Base-by-base conservation (phyloP, 2,888 invertebrate species). In the Drosophila melanosoma region DNA sequence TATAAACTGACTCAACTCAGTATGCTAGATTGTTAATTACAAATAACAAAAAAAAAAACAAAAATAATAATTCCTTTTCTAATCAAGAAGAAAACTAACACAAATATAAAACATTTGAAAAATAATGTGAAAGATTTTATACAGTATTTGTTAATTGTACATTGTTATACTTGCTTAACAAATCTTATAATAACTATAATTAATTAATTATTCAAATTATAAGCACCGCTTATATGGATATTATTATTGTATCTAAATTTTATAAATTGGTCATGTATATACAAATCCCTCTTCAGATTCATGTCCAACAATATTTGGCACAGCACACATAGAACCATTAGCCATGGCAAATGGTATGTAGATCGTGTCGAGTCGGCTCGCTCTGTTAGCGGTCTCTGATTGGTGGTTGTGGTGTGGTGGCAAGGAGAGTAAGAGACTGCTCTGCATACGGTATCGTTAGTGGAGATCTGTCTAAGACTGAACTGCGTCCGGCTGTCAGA, bases 261-360 rank as follows among this genome's bases (percentile, higher is more conserved):
- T 63, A 26, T 15, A 52, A 40, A 58, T 52, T 80, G 76, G 51
- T 54, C 76, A 69, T 75, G 66, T 52, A 49, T 1, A 58, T 59
- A 62, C 23, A 62, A 29, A 64, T 51, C 61, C 26, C 72, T 26
- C 12, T 17, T 17, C 17, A 62, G 23, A 70, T 59, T 65, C 56
- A 42, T 40, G 29, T 51, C 56, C 71, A 67, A 53, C 77, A 63
- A 76, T 76, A 82, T 83, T 83, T 84, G 89, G 88, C 85, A 69
- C 54, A 57, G 68, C 67, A 73, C 73, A 69, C 69, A 81, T 57
- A 61, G 67, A 76, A 63, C 90, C 90, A 84, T 87, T 84, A 82
- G 88, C 70, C 76, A 67, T 66, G 68, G 76, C 82, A 79, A 85
- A 89, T 79, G 87, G 72, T 89, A 87, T 89, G 90, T 84, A 84